Evolutionary conservation across 2,797 vertebrate species (phyloP), one percentile per base, ranked within the genome.

Genomic region (Ispidina picta): DNA sequence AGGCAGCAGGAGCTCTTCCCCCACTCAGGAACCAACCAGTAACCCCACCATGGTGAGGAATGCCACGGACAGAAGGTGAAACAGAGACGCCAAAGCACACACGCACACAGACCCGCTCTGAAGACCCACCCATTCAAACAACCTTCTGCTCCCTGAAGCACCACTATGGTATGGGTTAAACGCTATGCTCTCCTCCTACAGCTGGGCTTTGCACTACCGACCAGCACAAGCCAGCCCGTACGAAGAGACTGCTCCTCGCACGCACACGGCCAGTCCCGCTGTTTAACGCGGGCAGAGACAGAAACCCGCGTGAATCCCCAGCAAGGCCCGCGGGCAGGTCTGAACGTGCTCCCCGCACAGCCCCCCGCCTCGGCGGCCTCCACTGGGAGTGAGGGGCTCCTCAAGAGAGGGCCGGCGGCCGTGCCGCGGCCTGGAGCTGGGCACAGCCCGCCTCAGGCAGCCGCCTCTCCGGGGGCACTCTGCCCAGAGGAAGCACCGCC

Each of bases 31-130:
- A 31, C 5, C 23, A 39, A 43, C 8, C 11, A 37, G 5, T 20
- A 51, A 51, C 29, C 8, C 12, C 6, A 6, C 6, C 2, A 5
- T 1, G 13, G 26, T 1, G 0, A 62, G 39, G 7, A 59, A 77
- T 3, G 3, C 6, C 6, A 19, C 0, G 0, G 23, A 39, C 20
- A 3, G 1, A 62, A n/a, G 5, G 12, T 6, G 4, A 37, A 48
- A 41, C 1, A 0, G 15, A 22, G n/a, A 58, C 7, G 8, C 41
- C 65, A 35, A 55, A 26, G 1, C 31, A 22, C 35, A 23, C 1
- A 2, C 10, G 21, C 0, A 12, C 48, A 35, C 21, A 59, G 17
- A 59, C 19, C 3, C 9, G 0, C 10, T 10, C 41, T 35, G 15
- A 46, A 3, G 26, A 63, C 29, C 25, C 37, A 6, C 13, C 20